Base-by-base conservation (phyloP, 2,888 invertebrate species). In the Silvanus unidentatus region DNA sequence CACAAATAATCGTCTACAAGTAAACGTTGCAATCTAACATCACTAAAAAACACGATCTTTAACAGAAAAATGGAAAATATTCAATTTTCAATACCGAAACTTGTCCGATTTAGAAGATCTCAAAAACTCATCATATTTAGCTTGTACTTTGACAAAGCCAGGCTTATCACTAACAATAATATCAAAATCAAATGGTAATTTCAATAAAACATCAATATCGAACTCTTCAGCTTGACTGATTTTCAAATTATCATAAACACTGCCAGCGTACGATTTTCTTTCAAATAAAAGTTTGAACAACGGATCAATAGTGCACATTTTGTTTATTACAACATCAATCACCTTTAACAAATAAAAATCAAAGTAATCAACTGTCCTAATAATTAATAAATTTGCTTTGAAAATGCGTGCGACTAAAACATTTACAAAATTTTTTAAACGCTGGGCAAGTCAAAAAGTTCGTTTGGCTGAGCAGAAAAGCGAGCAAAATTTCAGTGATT, bases 231-330 rank as follows among this genome's bases (percentile, higher is more conserved):
- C 76, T 44, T 74, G 73, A 2, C 75, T 73, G 0, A 81, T 74
- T 63, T 78, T 78, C 16, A 81, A 72, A n/a, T 74, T 73, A 55
- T 82, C 82, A 48, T 76, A 80, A 30, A 73, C 81, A 57, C 81
- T 81, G 9, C 82, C 82, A 0, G 77, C 78, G 50, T 72, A 78
- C 46, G 74, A 68, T 1, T 69, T 66, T 12, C 47, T 55, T 38
- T 56, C 49, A 39, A 48, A 74, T 27, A 65, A 45, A 14, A 47
- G 60, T 2, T 49, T 49, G 44, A 75, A 75, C 1, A 72, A 45
- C 2, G 46, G 6, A 53, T 65, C 60, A 10, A 51, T 54, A 4
- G 47, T 30, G 51, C 58, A 64, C 70, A 74, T 70, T 12, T 48
- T 45, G 0, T 43, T 15, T 3, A 66, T 58, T 2, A 73, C 48